phyloP scores from a whole-genome alignment of 2,113 vertebrate species.

The Anoplopoma fimbria region DNA sequence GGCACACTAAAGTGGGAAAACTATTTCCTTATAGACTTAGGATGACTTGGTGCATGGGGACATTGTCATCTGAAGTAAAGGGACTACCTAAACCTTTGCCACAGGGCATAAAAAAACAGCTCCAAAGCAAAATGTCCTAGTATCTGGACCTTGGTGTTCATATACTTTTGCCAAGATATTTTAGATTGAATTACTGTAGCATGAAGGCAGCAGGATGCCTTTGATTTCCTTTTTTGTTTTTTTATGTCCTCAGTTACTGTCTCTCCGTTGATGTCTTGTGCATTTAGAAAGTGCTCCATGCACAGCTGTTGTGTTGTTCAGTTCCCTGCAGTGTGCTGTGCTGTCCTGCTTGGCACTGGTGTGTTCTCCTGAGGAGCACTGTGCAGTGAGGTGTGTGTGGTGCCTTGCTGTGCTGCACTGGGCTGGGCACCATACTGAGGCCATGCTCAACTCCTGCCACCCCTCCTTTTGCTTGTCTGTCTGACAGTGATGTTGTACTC shows the following conservation, averaged over 20 bases:
- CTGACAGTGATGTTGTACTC: constrained; percentile 62
- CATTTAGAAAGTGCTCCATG: background rate
- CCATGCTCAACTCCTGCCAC: constrained; percentile 1
- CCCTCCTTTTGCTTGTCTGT: constrained; percentile 3
- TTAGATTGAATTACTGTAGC: background rate
- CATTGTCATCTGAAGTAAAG: background rate
- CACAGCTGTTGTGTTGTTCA: background rate
- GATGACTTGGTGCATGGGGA: background rate
- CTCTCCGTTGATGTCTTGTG: background rate
- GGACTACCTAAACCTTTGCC: background rate
- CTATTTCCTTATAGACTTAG: background rate
- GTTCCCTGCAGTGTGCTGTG: constrained; percentile 3
- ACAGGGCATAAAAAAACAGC: background rate
- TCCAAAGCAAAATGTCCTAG: background rate
- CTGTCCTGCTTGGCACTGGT: background rate
- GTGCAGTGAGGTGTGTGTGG: constrained; percentile 43
- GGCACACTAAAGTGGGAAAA: background rate
- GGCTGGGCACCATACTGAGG: background rate
- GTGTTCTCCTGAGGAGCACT: constrained; percentile 25
- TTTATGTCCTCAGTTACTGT: background rate
- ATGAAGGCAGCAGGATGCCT: background rate
- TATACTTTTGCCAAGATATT: background rate
- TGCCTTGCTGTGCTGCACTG: constrained; percentile 24
- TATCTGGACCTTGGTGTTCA: background rate
- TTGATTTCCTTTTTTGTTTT: background rate